These are phyloP conservation scores for Ommatoiulus sabulosus DNA, from an alignment of 2,888 invertebrate genomes.

Conservation along the genomic window DNA sequence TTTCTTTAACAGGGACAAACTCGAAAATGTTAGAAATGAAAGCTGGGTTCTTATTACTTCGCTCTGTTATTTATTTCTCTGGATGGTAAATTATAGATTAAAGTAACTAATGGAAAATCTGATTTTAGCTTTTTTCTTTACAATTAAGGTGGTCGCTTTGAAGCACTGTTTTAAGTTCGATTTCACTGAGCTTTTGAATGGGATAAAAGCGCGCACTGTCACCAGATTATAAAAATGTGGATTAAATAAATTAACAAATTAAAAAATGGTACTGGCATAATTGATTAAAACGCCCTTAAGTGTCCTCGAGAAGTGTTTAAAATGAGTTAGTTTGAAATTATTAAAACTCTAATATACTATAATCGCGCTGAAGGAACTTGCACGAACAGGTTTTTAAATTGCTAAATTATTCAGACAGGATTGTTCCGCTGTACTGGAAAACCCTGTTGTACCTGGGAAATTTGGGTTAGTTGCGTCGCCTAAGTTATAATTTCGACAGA, in stretches of 20 bases:
- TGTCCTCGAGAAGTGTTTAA: background rate
- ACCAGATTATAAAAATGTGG: background rate
- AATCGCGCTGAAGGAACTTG: background rate
- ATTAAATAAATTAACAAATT: background rate
- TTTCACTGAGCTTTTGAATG: background rate
- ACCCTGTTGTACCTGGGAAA: background rate
- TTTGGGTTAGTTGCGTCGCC: background rate
- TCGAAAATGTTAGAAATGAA: background rate
- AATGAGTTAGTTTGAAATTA: background rate
- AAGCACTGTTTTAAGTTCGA: background rate
- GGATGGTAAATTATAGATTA: background rate
- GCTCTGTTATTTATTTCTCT: background rate
- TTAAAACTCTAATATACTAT: background rate
- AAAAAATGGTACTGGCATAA: background rate
- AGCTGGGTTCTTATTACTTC: background rate
- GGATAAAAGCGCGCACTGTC: background rate
- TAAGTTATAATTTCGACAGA: background rate
- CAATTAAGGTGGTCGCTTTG: background rate
- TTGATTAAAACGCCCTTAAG: background rate
- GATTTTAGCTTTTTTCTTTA: background rate
- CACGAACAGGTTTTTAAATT: background rate
- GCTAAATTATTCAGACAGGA: conserved; percentile 10
- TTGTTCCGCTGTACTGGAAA: background rate
- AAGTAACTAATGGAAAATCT: background rate
- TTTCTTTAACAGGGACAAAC: too few relatives aligned